Base-by-base conservation (phyloP, 2,888 invertebrate species). In the Ophion obscuratus region DNA sequence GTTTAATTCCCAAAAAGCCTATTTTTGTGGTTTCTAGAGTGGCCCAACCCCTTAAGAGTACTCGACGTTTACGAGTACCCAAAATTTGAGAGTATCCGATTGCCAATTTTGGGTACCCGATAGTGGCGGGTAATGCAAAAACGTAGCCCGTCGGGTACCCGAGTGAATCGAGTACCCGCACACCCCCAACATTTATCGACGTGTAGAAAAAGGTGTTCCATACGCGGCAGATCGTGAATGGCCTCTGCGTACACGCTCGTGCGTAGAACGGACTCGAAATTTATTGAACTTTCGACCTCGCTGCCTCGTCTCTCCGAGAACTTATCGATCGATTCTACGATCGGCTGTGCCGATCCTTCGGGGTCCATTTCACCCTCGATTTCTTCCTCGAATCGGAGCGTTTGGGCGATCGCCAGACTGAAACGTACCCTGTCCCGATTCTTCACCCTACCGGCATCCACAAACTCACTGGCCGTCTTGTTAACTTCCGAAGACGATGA, bases 381-480 rank as follows among this genome's bases (percentile, higher is more conserved):
- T 11, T 71, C 66, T 20, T 84, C 57, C 27, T 61, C 70, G 31
- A 66, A 57, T 17, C 73, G 85, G 2, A 74, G 1, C 20, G 73
- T 73, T 31, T 73, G 80, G 0, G 83, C 81, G 4, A 86, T 59
- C 10, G 78, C 81, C 1, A 24, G n/a, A 59, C 81, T 84, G 27
- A 84, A 86, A 1, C 81, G 86, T 36, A 31, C 64, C 53, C 71
- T 74, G 14, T 84, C 84, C 1, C 80, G 73, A 27, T 77, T 61
- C n/a, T 68, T 83, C 17, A 44, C 11, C 20, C n/a, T 24, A 1
- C 86, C 81, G 47, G 27, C 44, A 10, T 76, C 82, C 44, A 79
- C 68, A 57, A 87, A 71, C 7, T 89, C 87, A 53, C 88, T 90
- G 20, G 75, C 82, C 2, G 84, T 83, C 59, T 78, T 67, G 6